Evolutionary conservation across 2,797 vertebrate genomes (phyloP), one percentile per base, ranked within the genome.

Genomic region (Pipistrellus kuhlii): DNA sequence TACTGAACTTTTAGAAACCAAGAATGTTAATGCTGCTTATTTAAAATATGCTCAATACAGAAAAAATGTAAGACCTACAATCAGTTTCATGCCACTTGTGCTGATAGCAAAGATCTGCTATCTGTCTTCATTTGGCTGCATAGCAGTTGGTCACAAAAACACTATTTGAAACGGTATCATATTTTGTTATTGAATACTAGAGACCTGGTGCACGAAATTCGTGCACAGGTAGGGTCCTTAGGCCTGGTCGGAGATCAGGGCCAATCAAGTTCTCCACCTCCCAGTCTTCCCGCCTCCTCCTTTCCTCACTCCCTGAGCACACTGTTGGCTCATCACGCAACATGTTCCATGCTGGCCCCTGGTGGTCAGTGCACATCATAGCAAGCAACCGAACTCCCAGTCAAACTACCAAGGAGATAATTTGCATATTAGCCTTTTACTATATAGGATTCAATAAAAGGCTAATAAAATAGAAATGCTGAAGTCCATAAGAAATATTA

Each of bases 131-230:
- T 78, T 94, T 89, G 51, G 2, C 25, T 83, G 95, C 62, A 32
- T 10, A 86, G 13, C 18, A 48, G 17, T 81, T 77, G 78, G 55
- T 2, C 91, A 7, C 0, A 1, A 55, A 57, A 68, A 82, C 30
- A 13, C 5, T 23, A 41, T 82, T 18, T 66, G 64, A 93, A 90
- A 71, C 44, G 9, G 3, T 71, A n/a, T 59, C 84, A 44, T 91
- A 83, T 83, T 62, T 68, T 96, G 97, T 97, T 95, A 92, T 53
- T 53, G 81, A 94, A 95, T 95, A 97, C 25, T 62, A 62, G 25
- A 1, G 25, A 27, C 12, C 57, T 6, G 12, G 12, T 62, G 57
- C 57, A 59, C 2, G 2, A 62, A 62, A 62, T 62, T 13, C 4
- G 0, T 62, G 57, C 25, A 62, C 0, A 1, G 57, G 25, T 13